These are phyloP conservation scores for Lytechinus pictus DNA, from an alignment of 35 echinoderm and acorn worm genomes.

Conservation along the genomic window DNA sequence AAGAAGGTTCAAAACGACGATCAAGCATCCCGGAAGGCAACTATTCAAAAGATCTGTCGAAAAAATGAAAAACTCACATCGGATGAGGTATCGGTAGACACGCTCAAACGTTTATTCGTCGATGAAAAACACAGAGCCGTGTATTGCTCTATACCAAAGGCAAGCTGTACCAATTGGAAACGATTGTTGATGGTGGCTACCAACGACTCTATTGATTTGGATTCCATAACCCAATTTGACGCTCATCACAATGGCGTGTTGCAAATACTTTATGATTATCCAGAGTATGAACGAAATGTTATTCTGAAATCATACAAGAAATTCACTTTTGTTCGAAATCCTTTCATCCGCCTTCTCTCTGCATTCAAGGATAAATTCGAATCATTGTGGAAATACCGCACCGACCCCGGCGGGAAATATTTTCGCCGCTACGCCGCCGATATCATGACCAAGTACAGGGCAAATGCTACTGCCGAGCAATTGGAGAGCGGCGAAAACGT, in stretches of 20 bases:
- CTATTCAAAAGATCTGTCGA: background rate
- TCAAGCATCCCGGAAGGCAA: background rate
- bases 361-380: constrained; percentile 60
- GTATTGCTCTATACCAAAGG: constrained; percentile 73
- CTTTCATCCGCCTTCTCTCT: constrained; percentile 53
- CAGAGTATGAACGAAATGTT: background rate
- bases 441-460: constrained; percentile 68
- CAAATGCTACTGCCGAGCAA: constrained; percentile 36
- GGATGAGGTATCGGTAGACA: background rate
- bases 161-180: constrained; percentile 66
- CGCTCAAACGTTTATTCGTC: constrained; percentile 11
- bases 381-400: background rate
- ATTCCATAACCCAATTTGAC: background rate
- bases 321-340: constrained; percentile 62
- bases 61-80: background rate
- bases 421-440: constrained; percentile 57
- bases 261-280: constrained; percentile 10
- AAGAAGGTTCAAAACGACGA: background rate
- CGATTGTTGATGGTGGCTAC: constrained; percentile 7
- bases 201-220: background rate
- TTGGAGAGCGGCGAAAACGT: constrained; percentile 60
- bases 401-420: constrained; percentile 21
- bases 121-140: background rate
- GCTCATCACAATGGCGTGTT: constrained; percentile 28
- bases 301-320: constrained; percentile 48